Base-by-base conservation (phyloP, 2,113 vertebrate species). In the Megalops atlanticus region DNA sequence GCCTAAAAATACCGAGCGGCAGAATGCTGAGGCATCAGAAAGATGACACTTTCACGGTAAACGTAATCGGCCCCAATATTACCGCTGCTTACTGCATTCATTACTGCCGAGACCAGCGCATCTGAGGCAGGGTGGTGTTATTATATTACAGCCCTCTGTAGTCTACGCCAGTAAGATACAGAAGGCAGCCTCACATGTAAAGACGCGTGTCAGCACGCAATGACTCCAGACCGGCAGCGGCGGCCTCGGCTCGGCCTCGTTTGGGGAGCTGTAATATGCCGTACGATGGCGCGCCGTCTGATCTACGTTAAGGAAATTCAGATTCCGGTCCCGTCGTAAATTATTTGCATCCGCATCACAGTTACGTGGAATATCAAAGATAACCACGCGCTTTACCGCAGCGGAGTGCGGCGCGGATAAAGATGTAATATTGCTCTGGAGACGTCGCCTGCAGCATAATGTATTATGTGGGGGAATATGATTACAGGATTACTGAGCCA, bases 61-160 rank as follows among this genome's bases (percentile, higher is more conserved):
- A 31, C 39, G 40, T 79, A 71, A 79, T 71, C 64, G 36, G 35
- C 69, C 64, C 58, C 47, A 45, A 79, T 79, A 70, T 70, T 70
- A 79, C 68, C 31, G 52, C 47, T 77, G 49, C 68, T 14, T 18
- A 18, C 16, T 79, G 77, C 27, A 70, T 21, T 68, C 68, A 64
- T 79, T 70, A 79, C 39, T 45, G 43, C 3, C n/a, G 12, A 4
- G 58, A 15, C 14, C 43, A 39, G 33, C 14, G 39, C 18, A 70
- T 45, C 8, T 35, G 21, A 79, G 31, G 39, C 64, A 18, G n/a
- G 36, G 15, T 33, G n/a, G 21, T 58, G n/a, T 5, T 6, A 24
- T 15, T 24, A 16, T 35, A 72, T 72, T 1, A 3, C 70, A 72
- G 24, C 8, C 21, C 21, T 0, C 58, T 10, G 2, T 1, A 64